phyloP scores from a whole-genome alignment of 2,797 vertebrate species.

The Etheostoma perlongum region DNA sequence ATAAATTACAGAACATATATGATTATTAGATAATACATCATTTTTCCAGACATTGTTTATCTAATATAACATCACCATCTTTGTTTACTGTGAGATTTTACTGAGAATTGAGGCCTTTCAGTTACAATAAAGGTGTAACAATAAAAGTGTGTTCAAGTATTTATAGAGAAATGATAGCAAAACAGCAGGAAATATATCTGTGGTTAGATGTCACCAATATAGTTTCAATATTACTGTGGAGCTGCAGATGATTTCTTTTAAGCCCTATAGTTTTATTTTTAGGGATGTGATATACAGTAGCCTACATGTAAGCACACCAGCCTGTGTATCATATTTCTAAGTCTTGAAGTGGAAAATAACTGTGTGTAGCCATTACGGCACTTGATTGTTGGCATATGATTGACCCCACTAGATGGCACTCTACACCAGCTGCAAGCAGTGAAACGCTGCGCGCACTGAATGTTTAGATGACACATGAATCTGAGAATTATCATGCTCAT shows the following conservation, averaged over 20 bases:
- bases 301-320: neutral
- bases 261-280: neutral
- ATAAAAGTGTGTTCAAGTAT: constrained; percentile 3
- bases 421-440: constrained; percentile 25
- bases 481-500: constrained; percentile 10
- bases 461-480: neutral
- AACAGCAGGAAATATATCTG: constrained; percentile 48
- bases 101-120: neutral
- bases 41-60: neutral
- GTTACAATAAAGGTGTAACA: neutral
- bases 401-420: constrained; percentile 74
- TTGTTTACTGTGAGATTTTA: neutral
- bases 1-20: neutral
- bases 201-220: constrained; percentile 20
- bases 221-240: constrained; percentile 51
- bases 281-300: neutral
- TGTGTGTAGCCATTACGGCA: neutral
- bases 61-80: neutral
- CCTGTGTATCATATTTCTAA: neutral
- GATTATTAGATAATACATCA: neutral
- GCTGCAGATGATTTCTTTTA: constrained; percentile 6
- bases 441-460: neutral
- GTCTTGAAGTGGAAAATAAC: neutral
- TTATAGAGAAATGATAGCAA: constrained; percentile 15
- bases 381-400: neutral